These are phyloP conservation scores for Halesus radiatus DNA, from an alignment of 1,140 invertebrate genomes.

Conservation along the genomic window DNA sequence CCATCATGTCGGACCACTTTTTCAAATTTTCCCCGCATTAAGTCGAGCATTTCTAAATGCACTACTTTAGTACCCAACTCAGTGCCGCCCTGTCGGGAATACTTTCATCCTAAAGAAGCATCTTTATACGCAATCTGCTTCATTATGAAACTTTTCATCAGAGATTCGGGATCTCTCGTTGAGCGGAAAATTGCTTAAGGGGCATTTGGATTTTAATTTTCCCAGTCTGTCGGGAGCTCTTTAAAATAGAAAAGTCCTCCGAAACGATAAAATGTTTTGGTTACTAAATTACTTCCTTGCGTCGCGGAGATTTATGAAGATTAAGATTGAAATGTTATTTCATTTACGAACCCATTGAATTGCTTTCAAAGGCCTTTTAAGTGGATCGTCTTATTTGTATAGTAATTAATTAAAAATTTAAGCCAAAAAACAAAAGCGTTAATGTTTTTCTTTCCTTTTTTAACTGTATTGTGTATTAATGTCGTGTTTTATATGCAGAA, in stretches of 20 bases:
- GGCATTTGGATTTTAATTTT: constrained; percentile 38
- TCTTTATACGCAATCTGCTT: constrained; percentile 33
- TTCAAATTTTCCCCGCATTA: neutral
- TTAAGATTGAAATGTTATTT: neutral
- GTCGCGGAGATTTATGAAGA: constrained; percentile 2
- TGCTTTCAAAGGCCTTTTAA: neutral
- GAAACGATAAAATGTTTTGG: constrained; percentile 19
- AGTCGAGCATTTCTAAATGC: neutral
- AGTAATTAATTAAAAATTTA: no score
- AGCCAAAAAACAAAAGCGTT: no score
- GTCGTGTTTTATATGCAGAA: no score
- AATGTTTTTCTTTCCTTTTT: no score
- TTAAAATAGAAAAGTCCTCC: constrained; percentile 18
- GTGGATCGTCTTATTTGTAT: no score
- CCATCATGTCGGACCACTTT: no score
- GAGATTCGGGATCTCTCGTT: constrained; percentile 27
- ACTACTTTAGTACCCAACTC: neutral
- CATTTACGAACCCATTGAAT: constrained; percentile 19
- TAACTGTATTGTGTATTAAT: no score
- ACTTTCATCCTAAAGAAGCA: neutral
- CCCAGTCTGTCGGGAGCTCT: constrained; percentile 2
- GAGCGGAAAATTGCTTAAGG: constrained; percentile 36
- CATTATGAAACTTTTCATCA: constrained; percentile 35
- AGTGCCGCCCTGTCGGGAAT: neutral
- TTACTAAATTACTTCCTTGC: constrained; percentile 21